A percentile compares a stretch with the other conserved stretches of the same genome.
phyloP scores from a whole-genome alignment of 1,140 invertebrate genomes.

The Zophobas atratus region DNA sequence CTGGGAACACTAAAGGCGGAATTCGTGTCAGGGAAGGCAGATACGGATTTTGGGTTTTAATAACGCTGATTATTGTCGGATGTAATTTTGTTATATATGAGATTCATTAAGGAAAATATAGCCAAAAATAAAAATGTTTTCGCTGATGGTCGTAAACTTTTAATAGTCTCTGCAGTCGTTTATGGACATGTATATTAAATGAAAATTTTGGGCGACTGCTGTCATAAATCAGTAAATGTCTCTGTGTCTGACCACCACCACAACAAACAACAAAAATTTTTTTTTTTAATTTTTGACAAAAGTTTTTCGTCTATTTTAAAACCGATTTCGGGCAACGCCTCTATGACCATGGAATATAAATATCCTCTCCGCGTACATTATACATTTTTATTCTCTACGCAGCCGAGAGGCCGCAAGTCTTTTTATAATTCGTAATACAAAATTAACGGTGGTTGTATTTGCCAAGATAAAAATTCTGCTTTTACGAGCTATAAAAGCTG shows the following conservation, averaged over 20 bases:
- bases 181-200: no score
- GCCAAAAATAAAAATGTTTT: no score
- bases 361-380: no score
- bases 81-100: no score
- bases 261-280: not conserved
- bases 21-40: not conserved
- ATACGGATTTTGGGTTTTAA: no score
- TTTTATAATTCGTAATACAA: conserved; percentile 5
- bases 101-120: no score
- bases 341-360: no score
- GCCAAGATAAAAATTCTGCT: not conserved
- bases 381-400: no score
- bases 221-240: not conserved
- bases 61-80: no score
- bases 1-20: not conserved
- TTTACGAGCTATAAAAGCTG: conserved; percentile 15
- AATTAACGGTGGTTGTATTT: conserved; percentile 1
- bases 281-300: not conserved
- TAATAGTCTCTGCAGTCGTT: no score
- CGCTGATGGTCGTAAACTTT: no score
- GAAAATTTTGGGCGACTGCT: no score
- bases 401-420: not conserved
- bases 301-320: not conserved
- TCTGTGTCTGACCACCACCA: not conserved
- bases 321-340: not conserved